Percentiles rank a stretch among this genome's conserved stretches.
Evolutionary conservation across 2,113 vertebrate species (phyloP).

Genomic region (Setophaga petechia): DNA sequence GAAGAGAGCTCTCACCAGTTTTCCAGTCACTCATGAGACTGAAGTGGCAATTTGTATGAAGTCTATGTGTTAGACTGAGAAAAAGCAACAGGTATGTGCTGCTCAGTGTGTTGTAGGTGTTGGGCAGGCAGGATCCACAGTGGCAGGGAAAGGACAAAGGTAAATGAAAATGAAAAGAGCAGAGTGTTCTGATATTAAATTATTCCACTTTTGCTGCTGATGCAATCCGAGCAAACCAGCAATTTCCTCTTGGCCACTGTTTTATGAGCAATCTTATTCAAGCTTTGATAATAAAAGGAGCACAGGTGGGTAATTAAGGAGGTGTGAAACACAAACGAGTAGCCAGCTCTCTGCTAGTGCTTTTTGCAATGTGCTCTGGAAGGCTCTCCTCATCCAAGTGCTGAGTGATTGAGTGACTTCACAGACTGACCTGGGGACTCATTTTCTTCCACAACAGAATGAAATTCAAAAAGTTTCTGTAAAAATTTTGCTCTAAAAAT

Average conservation of each 20-base stretch:
- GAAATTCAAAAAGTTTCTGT: constrained; percentile 22
- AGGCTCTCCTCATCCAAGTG: constrained; percentile 37
- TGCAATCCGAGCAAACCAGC: constrained; percentile 73
- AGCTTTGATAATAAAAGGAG: constrained; percentile 75
- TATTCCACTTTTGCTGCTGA: constrained; percentile 68
- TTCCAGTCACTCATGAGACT: neutral
- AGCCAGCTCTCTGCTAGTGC: constrained; percentile 66
- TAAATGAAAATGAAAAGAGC: constrained; percentile 43
- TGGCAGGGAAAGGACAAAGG: constrained; percentile 8
- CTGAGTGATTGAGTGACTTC: constrained; percentile 63
- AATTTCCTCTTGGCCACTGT: constrained; percentile 77
- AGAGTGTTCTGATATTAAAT: constrained; percentile 67
- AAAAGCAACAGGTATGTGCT: neutral
- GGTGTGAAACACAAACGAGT: constrained; percentile 72
- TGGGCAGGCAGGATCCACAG: neutral
- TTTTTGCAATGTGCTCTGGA: neutral
- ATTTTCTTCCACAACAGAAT: constrained; percentile 33
- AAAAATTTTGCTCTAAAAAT: constrained; percentile 8
- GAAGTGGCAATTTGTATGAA: neutral
- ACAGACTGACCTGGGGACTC: constrained; percentile 46
- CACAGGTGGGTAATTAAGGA: constrained; percentile 80
- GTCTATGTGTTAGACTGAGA: neutral
- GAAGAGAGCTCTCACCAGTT: neutral
- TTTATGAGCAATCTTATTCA: constrained; percentile 69
- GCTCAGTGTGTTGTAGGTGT: neutral